Evolutionary conservation across 1,140 invertebrate species (phyloP).

Genomic region (Chrysoperla carnea): DNA sequence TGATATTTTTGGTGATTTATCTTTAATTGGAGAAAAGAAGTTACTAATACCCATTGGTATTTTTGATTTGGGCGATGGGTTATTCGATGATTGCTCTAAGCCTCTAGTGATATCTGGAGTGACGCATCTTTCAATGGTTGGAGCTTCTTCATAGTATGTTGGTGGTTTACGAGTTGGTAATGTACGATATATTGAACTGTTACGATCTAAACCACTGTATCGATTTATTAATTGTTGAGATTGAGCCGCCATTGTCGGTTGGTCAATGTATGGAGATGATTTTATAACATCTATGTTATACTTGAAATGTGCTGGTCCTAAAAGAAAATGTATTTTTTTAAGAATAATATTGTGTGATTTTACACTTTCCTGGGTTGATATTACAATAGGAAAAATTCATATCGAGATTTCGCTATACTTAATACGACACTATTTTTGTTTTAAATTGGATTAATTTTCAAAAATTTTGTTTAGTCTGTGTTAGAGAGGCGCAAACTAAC

Average conservation of each 20-base stretch:
- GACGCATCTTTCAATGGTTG: conserved; percentile 28
- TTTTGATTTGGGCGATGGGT: neutral
- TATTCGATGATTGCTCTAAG: conserved; percentile 10
- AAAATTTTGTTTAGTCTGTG: too few species aligned
- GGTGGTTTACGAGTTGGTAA: conserved; percentile 16
- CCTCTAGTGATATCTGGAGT: conserved; percentile 36
- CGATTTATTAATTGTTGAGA: neutral
- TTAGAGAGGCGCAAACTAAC: too few species aligned
- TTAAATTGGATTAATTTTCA: too few species aligned
- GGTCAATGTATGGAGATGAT: neutral
- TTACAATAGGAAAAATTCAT: too few species aligned
- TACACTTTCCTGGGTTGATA: too few species aligned
- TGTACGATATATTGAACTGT: conserved; percentile 13
- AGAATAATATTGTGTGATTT: too few species aligned
- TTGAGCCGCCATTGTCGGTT: neutral
- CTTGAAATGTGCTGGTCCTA: too few species aligned
- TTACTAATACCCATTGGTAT: conserved; percentile 3
- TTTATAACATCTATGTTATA: too few species aligned
- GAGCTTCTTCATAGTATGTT: conserved; percentile 17
- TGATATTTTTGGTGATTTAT: conserved; percentile 29
- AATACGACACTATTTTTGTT: too few species aligned
- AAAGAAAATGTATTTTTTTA: too few species aligned
- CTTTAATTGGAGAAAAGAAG: conserved; percentile 5
- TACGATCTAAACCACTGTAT: neutral
- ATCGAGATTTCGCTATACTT: too few species aligned